phyloP scores from a whole-genome alignment of 2,797 vertebrate species.

The Gymnoscopelus microlampas region DNA sequence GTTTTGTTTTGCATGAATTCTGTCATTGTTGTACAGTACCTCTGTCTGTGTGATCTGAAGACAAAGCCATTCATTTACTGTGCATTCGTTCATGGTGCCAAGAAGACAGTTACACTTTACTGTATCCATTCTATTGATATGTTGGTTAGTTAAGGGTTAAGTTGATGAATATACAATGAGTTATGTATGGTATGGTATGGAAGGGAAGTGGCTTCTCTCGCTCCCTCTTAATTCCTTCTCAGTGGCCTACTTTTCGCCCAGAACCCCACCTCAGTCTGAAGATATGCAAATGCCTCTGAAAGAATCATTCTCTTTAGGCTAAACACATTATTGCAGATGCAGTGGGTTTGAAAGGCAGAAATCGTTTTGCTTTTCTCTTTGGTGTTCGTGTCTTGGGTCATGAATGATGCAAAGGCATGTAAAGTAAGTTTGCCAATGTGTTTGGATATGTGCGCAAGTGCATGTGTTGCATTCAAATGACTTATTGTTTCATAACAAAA shows the following conservation, averaged over 20 bases:
- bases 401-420: not conserved
- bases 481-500: not conserved
- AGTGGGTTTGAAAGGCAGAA: constrained; percentile 36
- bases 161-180: constrained; percentile 33
- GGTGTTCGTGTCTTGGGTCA: constrained; percentile 15
- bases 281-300: constrained; percentile 38
- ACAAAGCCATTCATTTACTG: no score
- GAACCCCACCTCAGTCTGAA: constrained; percentile 21
- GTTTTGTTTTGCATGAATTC: no score
- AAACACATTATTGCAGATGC: constrained; percentile 29
- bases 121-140: constrained; percentile 2
- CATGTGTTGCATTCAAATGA: not conserved
- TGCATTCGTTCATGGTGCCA: not conserved
- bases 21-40: no score
- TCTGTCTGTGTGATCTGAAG: no score
- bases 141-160: constrained; percentile 23
- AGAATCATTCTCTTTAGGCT: constrained; percentile 29
- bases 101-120: constrained; percentile 26
- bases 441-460: not conserved
- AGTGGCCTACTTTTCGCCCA: constrained; percentile 41
- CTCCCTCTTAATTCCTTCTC: constrained; percentile 31
- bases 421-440: not conserved
- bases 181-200: constrained; percentile 23
- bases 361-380: constrained; percentile 13
- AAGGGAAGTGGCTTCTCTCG: constrained; percentile 20